Evolutionary conservation across 2,797 vertebrate genomes (phyloP), one percentile per base, ranked within the genome.

Genomic region (Schizopygopsis pylzovi): DNA sequence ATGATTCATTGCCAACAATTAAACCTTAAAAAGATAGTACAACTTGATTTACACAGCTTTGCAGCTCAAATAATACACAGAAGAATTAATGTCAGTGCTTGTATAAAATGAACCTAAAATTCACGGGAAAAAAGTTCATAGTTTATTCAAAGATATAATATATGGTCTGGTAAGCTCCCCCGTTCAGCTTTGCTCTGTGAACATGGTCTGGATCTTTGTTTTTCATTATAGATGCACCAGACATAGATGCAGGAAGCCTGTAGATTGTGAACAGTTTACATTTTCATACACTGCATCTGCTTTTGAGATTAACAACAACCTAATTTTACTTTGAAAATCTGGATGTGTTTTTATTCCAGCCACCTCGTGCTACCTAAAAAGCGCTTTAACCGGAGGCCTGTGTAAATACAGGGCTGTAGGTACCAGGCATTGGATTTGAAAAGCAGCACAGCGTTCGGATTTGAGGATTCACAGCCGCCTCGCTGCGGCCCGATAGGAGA

Each of bases 401-500:
- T 89, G 90, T 93, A 94, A 94, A 94, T 91, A 94, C 90, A 93
- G 93, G 87, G 92, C 93, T 89, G 90, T 87, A 92, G 90, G 94
- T 95, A 94, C 94, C 94, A 95, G 94, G 92, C 92, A 79, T 89
- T 83, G 91, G 92, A 94, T 94, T 89, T 91, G 90, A 89, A n/a
- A 84, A 39, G 28, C 77, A 86, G 37, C 89, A 73, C 80, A 91
- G 87, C 90, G 84, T 56, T 90, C 90, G 89, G 88, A 82, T 89
- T 89, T 92, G 92, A 95, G 91, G 81, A 87, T 92, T 93, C 88
- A 91, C 93, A 92, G 92, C 87, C 83, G 84, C 45, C n/a, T 81
- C 56, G 54, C 82, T 39, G 77, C 79, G 84, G 89, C 49, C 90
- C 90, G 81, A 92, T 92, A 90, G 79, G 52, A 85, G 81, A 81